Evolutionary conservation across 2,797 vertebrate species (phyloP).

Genomic region (Rousettus madagascariensis): DNA sequence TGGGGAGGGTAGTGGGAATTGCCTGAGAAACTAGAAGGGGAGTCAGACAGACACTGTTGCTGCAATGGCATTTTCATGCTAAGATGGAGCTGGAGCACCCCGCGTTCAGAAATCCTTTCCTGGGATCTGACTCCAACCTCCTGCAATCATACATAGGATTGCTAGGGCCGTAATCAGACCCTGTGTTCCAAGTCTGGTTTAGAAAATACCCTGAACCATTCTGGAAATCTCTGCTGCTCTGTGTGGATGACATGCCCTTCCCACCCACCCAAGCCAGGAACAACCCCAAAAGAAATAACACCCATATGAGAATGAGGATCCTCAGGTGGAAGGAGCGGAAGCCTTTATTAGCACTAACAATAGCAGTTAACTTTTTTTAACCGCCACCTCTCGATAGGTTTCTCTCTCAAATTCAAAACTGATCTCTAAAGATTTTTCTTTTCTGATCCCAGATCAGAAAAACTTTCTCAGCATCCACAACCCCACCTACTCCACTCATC

Average conservation of each 20-base stretch:
- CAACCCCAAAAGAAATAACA: neutral
- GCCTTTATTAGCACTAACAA: neutral
- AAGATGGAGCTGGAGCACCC: neutral
- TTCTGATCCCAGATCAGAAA: conserved; percentile 32
- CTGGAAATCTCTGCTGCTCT: neutral
- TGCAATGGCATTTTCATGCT: neutral
- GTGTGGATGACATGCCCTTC: neutral
- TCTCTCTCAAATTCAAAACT: conserved; percentile 48
- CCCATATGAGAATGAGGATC: neutral
- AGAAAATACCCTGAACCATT: neutral
- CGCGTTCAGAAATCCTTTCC: neutral
- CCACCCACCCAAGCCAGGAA: neutral
- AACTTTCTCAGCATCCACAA: neutral
- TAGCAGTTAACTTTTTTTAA: neutral
- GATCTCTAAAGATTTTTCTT: neutral
- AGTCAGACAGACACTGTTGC: neutral
- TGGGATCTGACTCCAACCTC: neutral
- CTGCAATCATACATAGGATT: neutral
- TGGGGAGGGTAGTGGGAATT: neutral
- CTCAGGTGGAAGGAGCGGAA: neutral
- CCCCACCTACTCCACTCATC: conserved; percentile 3
- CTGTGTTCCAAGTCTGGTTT: neutral
- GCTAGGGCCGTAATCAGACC: neutral
- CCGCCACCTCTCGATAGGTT: neutral
- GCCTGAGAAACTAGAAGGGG: neutral